Evolutionary conservation across 1,140 invertebrate genomes (phyloP).

Genomic region (Lepidurus arcticus): DNA sequence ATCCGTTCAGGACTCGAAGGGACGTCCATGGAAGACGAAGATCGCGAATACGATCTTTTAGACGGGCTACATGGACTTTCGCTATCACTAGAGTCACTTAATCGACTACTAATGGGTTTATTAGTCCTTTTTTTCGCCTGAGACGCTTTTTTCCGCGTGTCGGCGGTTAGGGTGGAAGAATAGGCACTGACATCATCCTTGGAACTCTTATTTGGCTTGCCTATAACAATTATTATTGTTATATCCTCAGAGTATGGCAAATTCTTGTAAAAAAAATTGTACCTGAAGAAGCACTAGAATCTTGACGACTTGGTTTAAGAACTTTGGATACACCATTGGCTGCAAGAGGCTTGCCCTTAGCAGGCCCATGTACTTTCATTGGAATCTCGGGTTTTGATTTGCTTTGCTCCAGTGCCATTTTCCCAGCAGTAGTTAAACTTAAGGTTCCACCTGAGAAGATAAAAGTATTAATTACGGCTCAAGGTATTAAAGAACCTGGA

Average conservation of each 20-base stretch:
- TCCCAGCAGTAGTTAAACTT: background rate
- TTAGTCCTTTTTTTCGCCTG: background rate
- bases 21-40: background rate
- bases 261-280: background rate
- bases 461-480: background rate
- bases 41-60: background rate
- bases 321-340: background rate
- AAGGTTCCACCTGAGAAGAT: background rate
- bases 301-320: background rate
- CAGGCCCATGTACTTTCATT: background rate
- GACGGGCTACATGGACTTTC: slow-evolving; percentile 4
- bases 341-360: background rate
- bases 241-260: background rate
- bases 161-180: background rate
- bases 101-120: background rate
- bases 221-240: background rate
- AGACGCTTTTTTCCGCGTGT: background rate
- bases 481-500: too few species aligned
- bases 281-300: background rate
- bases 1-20: slow-evolving; percentile 1
- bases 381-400: background rate
- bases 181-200: slow-evolving; percentile 9
- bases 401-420: background rate
- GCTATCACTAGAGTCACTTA: slow-evolving; percentile 1
- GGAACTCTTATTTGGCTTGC: background rate